Evolutionary conservation across 2,888 invertebrate genomes (phyloP).

Genomic region (Hyalella azteca): DNA sequence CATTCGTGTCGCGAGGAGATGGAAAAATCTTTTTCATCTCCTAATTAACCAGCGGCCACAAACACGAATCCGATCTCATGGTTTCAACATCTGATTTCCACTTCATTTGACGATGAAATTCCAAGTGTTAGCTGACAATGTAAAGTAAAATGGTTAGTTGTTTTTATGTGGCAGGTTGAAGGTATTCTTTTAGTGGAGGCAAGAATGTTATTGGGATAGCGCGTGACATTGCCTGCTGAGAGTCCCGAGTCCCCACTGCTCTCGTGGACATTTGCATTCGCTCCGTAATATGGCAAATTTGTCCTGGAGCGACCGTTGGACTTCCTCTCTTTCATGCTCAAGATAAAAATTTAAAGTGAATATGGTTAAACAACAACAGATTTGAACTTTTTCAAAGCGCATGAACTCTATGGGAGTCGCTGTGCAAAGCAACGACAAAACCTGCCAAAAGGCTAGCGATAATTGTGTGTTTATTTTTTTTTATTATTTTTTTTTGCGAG

Average conservation of each 20-base stretch:
- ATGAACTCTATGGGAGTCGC: too few species aligned
- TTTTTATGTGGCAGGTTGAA: constrained; percentile 21
- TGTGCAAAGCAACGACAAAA: too few species aligned
- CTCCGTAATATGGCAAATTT: constrained; percentile 7
- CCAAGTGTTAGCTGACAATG: constrained; percentile 34
- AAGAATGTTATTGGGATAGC: neutral
- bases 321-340: neutral
- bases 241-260: neutral
- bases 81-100: constrained; percentile 36
- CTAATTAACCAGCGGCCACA: constrained; percentile 20
- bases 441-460: neutral
- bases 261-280: constrained; percentile 21
- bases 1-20: neutral
- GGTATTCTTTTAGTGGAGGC: constrained; percentile 20
- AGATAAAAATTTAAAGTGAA: too few species aligned
- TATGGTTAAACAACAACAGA: too few species aligned
- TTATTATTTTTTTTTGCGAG: neutral
- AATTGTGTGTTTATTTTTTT: neutral
- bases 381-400: too few species aligned
- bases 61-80: neutral
- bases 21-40: constrained; percentile 8
- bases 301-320: neutral
- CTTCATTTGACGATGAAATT: constrained; percentile 33
- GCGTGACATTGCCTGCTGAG: constrained; percentile 22
- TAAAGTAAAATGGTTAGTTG: constrained; percentile 30